phyloP scores from a whole-genome alignment of 2,113 vertebrate genomes.

The Pogonocichla stellata region DNA sequence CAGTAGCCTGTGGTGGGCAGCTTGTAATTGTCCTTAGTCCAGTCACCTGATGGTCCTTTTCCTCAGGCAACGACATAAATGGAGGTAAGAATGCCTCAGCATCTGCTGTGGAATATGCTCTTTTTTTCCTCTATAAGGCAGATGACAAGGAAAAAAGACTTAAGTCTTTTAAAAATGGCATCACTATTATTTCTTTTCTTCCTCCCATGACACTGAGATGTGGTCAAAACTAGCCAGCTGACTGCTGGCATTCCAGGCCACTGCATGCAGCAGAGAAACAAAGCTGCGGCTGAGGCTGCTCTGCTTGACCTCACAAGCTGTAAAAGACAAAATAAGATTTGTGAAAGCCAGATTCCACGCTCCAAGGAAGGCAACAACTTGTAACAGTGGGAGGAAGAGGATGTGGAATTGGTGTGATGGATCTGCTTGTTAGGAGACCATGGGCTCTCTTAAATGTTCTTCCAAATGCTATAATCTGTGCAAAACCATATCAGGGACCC shows the following conservation, averaged over 20 bases:
- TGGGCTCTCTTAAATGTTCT: neutral
- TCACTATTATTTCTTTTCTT: neutral
- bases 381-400: neutral
- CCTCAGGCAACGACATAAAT: neutral
- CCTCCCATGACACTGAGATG: neutral
- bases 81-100: neutral
- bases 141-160: neutral
- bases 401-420: neutral
- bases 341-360: neutral
- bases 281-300: neutral
- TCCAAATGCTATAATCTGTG: neutral
- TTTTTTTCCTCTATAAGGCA: neutral
- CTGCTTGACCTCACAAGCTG: neutral
- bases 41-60: neutral
- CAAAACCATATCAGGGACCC: neutral
- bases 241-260: neutral
- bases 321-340: neutral
- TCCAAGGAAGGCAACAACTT: neutral
- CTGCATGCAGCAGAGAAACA: neutral
- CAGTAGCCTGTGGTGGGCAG: neutral
- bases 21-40: neutral
- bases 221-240: neutral
- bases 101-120: neutral
- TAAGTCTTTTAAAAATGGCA: neutral
- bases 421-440: neutral